phyloP scores from a whole-genome alignment of 2,113 vertebrate species.

The Ctenodactylus gundi region DNA sequence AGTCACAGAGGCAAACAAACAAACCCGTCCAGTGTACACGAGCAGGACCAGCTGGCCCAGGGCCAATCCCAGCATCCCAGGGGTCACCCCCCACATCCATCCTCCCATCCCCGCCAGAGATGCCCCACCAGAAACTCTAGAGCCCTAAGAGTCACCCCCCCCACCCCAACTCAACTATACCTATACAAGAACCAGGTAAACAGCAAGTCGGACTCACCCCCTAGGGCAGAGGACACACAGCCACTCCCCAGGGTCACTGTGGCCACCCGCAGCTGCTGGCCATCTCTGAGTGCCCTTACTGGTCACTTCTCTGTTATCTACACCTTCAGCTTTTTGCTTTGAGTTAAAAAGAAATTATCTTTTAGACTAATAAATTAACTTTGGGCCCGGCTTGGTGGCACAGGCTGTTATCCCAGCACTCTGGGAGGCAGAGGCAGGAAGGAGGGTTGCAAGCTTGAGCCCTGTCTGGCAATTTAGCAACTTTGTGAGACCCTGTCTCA shows the following conservation, averaged over 20 bases:
- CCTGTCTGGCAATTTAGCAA: too few relatives aligned
- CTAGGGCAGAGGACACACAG: not conserved
- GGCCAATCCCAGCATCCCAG: not conserved
- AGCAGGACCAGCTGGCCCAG: not conserved
- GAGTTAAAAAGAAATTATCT: not conserved
- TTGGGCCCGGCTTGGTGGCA: too few relatives aligned
- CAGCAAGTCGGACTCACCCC: not conserved
- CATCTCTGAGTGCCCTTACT: not conserved
- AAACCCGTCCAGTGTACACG: not conserved
- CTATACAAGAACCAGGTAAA: not conserved
- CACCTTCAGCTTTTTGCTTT: not conserved
- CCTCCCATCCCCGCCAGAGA: not conserved
- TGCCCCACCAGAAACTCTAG: not conserved
- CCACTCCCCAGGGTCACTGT: too few relatives aligned
- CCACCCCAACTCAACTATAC: too few relatives aligned
- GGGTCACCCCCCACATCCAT: too few relatives aligned
- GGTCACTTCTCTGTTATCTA: not conserved
- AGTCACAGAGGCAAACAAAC: not conserved
- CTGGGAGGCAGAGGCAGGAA: too few relatives aligned
- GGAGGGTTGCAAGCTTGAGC: too few relatives aligned
- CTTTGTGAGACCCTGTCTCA: too few relatives aligned
- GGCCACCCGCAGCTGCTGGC: too few relatives aligned
- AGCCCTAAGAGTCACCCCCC: too few relatives aligned
- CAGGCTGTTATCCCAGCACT: too few relatives aligned
- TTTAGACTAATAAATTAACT: not conserved